Evolutionary conservation across 2,888 invertebrate genomes (phyloP).

Genomic region (Cephus pulcher): DNA sequence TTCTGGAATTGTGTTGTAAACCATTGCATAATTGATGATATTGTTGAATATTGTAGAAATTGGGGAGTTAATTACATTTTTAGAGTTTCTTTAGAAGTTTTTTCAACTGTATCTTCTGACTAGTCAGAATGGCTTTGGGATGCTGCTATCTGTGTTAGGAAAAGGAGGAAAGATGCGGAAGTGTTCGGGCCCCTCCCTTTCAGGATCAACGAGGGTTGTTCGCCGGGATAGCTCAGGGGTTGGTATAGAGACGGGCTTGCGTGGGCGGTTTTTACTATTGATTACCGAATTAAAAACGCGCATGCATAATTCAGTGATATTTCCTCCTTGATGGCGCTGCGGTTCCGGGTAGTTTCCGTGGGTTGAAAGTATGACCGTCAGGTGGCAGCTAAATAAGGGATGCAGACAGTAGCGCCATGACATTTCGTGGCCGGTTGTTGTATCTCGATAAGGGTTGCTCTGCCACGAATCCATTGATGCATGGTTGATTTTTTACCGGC

Average conservation of each 20-base stretch:
- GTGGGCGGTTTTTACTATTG: constrained; percentile 62
- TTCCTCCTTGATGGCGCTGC: constrained; percentile 12
- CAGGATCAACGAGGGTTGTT: constrained; percentile 35
- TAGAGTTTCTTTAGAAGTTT: neutral
- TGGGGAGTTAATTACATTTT: neutral
- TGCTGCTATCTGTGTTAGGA: neutral
- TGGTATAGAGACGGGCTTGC: constrained; percentile 38
- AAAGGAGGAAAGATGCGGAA: neutral
- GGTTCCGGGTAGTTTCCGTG: neutral
- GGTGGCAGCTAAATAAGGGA: neutral
- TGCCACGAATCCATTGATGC: constrained; percentile 2
- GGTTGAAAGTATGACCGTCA: neutral
- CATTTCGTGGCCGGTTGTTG: neutral
- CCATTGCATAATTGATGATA: neutral
- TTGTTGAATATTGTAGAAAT: neutral
- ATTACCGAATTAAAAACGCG: constrained; percentile 64
- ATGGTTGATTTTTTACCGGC: constrained; percentile 19
- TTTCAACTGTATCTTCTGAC: neutral
- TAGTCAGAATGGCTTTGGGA: neutral
- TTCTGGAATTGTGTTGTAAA: neutral
- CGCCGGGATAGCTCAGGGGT: constrained; percentile 41
- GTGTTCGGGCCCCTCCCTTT: constrained; percentile 42
- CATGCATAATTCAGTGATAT: constrained; percentile 61
- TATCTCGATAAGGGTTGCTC: neutral
- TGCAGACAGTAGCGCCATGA: neutral